Conservation (phyloP, 2,797 vertebrate genomes). For the Simalia tracyae region DNA sequence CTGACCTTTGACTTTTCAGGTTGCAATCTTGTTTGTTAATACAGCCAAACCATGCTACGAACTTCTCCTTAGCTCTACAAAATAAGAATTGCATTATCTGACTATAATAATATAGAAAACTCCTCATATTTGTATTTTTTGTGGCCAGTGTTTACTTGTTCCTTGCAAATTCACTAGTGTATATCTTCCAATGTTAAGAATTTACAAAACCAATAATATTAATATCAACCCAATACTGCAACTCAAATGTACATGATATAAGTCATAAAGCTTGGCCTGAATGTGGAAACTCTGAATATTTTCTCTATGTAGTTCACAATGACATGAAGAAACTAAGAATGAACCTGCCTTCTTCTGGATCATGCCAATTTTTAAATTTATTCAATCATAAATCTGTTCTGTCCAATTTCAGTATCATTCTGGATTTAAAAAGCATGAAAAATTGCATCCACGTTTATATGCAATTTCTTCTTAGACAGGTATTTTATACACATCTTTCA, state of each 20-base stretch:
- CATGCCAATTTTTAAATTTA: not conserved
- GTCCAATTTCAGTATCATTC: too few relatives aligned
- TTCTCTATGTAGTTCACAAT: not conserved
- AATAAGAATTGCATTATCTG: conserved; percentile 33
- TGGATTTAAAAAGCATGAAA: too few relatives aligned
- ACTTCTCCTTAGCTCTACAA: conserved; percentile 23
- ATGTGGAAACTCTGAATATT: not conserved
- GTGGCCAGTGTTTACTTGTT: conserved; percentile 33
- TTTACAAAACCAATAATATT: not conserved
- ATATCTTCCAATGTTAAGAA: not conserved
- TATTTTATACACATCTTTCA: too few relatives aligned
- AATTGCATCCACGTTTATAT: too few relatives aligned
- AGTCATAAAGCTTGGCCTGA: not conserved
- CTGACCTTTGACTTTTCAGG: conserved; percentile 1
- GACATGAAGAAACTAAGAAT: not conserved
- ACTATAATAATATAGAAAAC: not conserved
- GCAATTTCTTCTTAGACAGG: too few relatives aligned
- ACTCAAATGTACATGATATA: not conserved
- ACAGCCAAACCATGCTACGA: conserved; percentile 5
- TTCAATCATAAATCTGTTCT: too few relatives aligned
- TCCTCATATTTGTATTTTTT: conserved; percentile 35
- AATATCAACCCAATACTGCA: not conserved
- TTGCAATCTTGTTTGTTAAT: conserved; percentile 5
- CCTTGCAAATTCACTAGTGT: not conserved
- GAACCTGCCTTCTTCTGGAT: not conserved